A percentile compares a stretch with the other conserved stretches of the same genome.
These are phyloP conservation scores for Percopsis omiscomaycus DNA, from an alignment of 2,797 vertebrate species.

Conservation along the genomic window DNA sequence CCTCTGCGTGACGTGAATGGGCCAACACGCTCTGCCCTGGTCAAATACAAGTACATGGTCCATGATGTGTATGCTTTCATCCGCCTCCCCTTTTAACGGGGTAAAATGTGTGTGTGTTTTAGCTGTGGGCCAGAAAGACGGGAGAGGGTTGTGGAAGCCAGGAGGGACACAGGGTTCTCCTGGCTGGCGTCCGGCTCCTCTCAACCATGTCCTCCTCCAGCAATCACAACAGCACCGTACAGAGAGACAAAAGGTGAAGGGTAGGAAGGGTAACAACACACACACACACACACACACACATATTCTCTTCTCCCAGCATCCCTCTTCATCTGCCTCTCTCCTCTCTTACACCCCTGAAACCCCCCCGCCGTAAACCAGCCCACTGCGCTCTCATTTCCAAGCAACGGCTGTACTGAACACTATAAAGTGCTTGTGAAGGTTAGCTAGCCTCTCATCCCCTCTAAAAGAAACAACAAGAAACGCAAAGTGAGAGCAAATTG, in stretches of 20 bases:
- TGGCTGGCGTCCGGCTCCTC: slow-evolving; percentile 57
- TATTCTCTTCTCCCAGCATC: slow-evolving; percentile 35
- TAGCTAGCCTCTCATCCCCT: slow-evolving; percentile 59
- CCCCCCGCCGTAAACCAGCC: slow-evolving; percentile 8
- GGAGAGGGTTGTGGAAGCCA: slow-evolving; percentile 44
- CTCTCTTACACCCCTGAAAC: slow-evolving; percentile 29
- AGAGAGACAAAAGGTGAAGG: slow-evolving; percentile 74
- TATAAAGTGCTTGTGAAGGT: slow-evolving; percentile 49
- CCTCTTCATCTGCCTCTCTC: slow-evolving; percentile 57
- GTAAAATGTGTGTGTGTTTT: slow-evolving; percentile 57
- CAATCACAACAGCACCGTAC: slow-evolving; percentile 62
- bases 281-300: slow-evolving; percentile 8
- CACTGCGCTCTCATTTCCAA: slow-evolving; percentile 42
- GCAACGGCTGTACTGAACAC: slow-evolving; percentile 8
- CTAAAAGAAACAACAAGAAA: slow-evolving; percentile 63
- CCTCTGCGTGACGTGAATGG: slow-evolving; percentile 10
- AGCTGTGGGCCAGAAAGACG: slow-evolving; percentile 61
- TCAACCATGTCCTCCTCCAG: slow-evolving; percentile 55
- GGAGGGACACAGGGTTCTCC: slow-evolving; percentile 64
- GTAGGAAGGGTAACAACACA: slow-evolving; percentile 55
- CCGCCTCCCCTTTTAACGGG: slow-evolving; percentile 23
- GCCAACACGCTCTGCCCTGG: slow-evolving; percentile 42
- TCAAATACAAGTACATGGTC: slow-evolving; percentile 46
- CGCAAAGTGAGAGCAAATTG: slow-evolving; percentile 35
- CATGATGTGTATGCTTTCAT: slow-evolving; percentile 36